Evolutionary conservation across 2,113 vertebrate species (phyloP).

Genomic region (Aleadryas rufinucha): DNA sequence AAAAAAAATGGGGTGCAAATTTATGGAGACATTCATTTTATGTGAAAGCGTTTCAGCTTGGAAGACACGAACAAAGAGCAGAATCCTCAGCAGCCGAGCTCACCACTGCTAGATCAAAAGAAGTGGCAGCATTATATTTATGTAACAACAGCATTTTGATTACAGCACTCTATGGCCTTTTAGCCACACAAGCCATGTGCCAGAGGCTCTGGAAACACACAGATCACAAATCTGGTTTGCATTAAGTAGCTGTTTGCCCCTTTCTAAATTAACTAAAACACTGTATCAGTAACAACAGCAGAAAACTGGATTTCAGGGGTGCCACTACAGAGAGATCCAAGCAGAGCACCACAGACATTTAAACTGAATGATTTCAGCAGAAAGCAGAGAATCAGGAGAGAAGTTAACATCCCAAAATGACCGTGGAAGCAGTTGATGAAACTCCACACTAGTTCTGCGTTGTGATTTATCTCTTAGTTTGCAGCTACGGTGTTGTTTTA

Average conservation of each 20-base stretch:
- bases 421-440: background rate
- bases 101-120: slow-evolving; percentile 12
- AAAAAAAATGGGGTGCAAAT: background rate
- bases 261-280: slow-evolving; percentile 25
- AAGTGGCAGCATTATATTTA: slow-evolving; percentile 47
- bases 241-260: slow-evolving; percentile 34
- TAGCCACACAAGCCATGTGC: background rate
- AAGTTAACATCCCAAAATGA: background rate
- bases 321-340: background rate
- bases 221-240: slow-evolving; percentile 53
- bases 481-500: background rate
- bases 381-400: background rate
- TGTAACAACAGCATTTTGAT: slow-evolving; percentile 26
- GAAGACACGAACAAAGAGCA: background rate
- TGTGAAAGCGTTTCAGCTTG: background rate
- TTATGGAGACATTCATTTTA: background rate
- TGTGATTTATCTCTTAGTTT: background rate
- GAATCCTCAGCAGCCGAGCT: background rate
- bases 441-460: background rate
- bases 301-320: background rate
- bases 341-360: background rate
- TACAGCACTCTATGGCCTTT: slow-evolving; percentile 23
- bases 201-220: slow-evolving; percentile 55
- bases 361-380: background rate
- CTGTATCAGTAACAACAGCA: background rate